Conservation (phyloP, 2,888 invertebrate species). For the Gandaritis pyraliata region DNA sequence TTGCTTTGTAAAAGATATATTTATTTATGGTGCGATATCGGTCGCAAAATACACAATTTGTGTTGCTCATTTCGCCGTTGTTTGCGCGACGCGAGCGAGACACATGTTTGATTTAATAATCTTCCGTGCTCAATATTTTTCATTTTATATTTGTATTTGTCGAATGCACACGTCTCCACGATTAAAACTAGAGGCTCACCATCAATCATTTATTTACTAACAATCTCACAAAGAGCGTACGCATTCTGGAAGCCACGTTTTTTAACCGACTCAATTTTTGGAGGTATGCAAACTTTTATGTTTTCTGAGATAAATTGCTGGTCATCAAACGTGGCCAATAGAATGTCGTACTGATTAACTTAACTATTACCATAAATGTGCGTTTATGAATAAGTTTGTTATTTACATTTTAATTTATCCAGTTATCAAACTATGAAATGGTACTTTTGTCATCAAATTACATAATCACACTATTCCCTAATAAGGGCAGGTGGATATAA, state of each 20-base stretch:
- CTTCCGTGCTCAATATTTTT: slow-evolving; percentile 53
- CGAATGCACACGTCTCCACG: slow-evolving; percentile 39
- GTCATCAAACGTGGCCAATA: slow-evolving; percentile 46
- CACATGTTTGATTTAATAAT: slow-evolving; percentile 55
- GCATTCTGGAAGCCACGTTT: slow-evolving; percentile 56
- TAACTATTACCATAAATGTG: slow-evolving; percentile 67
- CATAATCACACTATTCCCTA: slow-evolving; percentile 52
- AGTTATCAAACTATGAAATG: slow-evolving; percentile 59
- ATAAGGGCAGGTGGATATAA: slow-evolving; percentile 60
- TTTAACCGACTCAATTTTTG: slow-evolving; percentile 26
- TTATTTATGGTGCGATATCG: slow-evolving; percentile 27
- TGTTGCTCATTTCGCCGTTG: slow-evolving; percentile 39
- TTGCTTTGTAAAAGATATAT: slow-evolving; percentile 18
- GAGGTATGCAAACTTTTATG: slow-evolving; percentile 31
- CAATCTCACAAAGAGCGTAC: slow-evolving; percentile 60
- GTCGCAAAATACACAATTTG: slow-evolving; percentile 26
- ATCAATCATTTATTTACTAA: slow-evolving; percentile 62
- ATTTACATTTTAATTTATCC: slow-evolving; percentile 62
- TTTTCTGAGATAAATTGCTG: slow-evolving; percentile 35
- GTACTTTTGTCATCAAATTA: slow-evolving; percentile 36
- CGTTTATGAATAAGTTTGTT: slow-evolving; percentile 67
- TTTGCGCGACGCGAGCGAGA: slow-evolving; percentile 47
- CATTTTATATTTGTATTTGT: slow-evolving; percentile 47
- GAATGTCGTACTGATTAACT: slow-evolving; percentile 51
- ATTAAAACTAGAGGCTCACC: slow-evolving; percentile 57